Evolutionary conservation across 2,113 vertebrate genomes (phyloP), one percentile per base, ranked within the genome.

Genomic region (Mugil cephalus): DNA sequence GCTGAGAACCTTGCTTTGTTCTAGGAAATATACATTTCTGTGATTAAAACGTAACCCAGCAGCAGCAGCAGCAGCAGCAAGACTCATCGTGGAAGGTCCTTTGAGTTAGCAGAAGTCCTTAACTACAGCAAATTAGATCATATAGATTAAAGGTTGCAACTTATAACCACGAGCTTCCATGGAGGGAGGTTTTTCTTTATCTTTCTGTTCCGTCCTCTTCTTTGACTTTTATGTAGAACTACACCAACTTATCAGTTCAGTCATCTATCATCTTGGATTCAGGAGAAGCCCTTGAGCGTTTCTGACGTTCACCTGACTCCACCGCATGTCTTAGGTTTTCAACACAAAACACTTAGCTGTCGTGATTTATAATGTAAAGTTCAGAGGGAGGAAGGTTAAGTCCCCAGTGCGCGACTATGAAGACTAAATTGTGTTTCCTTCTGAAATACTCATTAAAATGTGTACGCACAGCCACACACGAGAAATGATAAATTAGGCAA

Each of bases 271-370:
- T 58, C 21, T 39, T 52, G n/a, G 35, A 7, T 34, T 18, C 35
- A 51, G 35, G 38, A 48, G 51, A 77, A 51, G 62, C 69, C 55
- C 66, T 43, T 3, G 43, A 76, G 79, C 87, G 48, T 68, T 71
- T 19, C 61, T 79, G 54, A 60, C 52, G 50, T 43, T 68, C 43
- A 47, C 24, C 24, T 35, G 17, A 52, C 63, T 77, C 13, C 1
- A 10, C 10, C 1, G 7, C 43, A 10, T 24, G 65, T 34, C 67
- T 60, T 34, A 56, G 58, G 70, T 55, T 83, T 71, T 63, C 68
- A 72, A 15, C 69, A 38, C 62, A 69, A 9, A 30, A 53, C 18
- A 56, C 65, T 35, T 38, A 46, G 10, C 62, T 60, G 30, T 35
- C 53, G 50, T 60, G 65, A 85, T 77, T 76, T 51, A 47, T 30